Base-by-base conservation (phyloP, 2,888 invertebrate genomes). In the Barypeithes pellucidus region DNA sequence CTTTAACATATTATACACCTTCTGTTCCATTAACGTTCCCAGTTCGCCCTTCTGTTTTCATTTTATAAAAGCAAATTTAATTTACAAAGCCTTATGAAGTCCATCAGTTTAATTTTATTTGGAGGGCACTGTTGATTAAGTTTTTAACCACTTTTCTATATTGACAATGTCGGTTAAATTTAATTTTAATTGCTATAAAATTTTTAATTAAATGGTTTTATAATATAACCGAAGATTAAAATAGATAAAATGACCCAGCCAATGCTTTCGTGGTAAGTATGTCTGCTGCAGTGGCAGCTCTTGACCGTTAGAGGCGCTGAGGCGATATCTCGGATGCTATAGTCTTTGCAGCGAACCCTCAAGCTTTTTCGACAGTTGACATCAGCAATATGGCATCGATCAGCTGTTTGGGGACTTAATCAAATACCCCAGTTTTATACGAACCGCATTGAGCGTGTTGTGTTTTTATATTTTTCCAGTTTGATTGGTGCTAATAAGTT, bases 1-100 rank as follows among this genome's bases (percentile, higher is more conserved):
- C 75, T 78, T 77, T 76, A 73, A 73, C 79, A 80, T 80, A 80
- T 80, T 79, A 79, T 79, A 79, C 77, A 78, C 78, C 75, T 77
- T 76, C 76, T 79, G 75, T 77, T 75, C 77, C 72, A 66, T 63
- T 74, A 74, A 62, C 70, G 70, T 43, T 73, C 75, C 70, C 73
- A 66, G 62, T 63, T 76, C 72, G 76, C 66, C 74, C 68, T 75
- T 75, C 71, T 67, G 68, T 75, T 72, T 75, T 75, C 75, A 70
- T 73, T 76, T 76, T 76, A 73, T 75, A 72, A 71, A 70, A 68
- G 67, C 57, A 75, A 75, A 75, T 70, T 73, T 70, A 75, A 73
- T 73, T 73, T 73, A 60, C 68, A 43, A 22, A 47, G 12, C 74
- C 67, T 41, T 61, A 59, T 43, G 54, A 60, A 65, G 41, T 45